These are phyloP conservation scores for Indri indri DNA, from an alignment of 2,113 vertebrate genomes.

Conservation along the genomic window DNA sequence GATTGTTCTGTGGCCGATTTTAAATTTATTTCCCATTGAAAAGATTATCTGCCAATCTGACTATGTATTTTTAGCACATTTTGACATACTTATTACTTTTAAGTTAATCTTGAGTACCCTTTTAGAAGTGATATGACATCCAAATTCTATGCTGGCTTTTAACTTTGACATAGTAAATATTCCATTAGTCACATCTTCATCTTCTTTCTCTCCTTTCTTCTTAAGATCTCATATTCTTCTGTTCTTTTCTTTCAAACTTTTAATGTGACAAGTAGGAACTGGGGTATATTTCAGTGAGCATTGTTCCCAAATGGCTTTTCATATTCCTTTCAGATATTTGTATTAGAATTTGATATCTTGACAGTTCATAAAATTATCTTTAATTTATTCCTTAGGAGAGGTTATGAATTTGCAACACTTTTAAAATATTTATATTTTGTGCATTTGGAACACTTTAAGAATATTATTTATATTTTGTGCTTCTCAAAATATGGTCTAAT, in stretches of 20 bases:
- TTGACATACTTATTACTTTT: neutral
- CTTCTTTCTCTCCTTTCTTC: neutral
- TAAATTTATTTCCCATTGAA: neutral
- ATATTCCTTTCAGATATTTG: neutral
- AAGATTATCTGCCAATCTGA: neutral
- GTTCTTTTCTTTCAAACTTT: neutral
- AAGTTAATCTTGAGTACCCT: neutral
- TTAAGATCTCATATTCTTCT: neutral
- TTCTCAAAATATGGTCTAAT: neutral
- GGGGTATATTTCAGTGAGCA: neutral
- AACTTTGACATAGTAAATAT: neutral
- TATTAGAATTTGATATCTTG: neutral
- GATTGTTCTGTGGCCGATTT: neutral
- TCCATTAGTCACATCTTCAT: neutral
- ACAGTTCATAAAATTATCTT: neutral
- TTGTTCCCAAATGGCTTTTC: neutral
- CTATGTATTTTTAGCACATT: neutral
- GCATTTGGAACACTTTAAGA: neutral
- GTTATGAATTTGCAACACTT: neutral
- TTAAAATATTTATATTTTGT: too few species aligned
- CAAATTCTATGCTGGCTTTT: neutral
- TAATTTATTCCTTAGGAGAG: constrained; percentile 39
- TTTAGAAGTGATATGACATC: neutral
- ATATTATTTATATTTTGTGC: neutral
- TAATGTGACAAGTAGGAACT: neutral